Evolutionary conservation across 2,888 invertebrate species (phyloP).

Genomic region (Leuctra nigra): DNA sequence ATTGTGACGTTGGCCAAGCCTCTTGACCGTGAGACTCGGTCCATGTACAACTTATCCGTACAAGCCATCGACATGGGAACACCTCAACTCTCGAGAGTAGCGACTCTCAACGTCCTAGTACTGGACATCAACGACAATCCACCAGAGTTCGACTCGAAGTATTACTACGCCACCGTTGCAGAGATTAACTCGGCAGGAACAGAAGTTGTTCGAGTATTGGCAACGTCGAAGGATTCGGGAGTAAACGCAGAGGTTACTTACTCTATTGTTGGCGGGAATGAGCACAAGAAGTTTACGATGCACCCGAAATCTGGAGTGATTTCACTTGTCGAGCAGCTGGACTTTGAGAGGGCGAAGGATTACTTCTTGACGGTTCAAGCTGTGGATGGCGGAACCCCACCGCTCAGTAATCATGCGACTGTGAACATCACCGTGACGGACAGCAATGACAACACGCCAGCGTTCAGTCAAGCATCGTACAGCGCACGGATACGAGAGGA

Average conservation of each 20-base stretch:
- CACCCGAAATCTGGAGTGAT: constrained; percentile 69
- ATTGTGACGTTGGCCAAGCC: constrained; percentile 76
- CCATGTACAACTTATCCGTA: constrained; percentile 76
- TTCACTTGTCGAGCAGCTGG: constrained; percentile 68
- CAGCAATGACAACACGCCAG: constrained; percentile 82
- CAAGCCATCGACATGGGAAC: constrained; percentile 77
- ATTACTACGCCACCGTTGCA: constrained; percentile 68
- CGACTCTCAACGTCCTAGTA: constrained; percentile 69
- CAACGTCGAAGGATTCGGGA: constrained; percentile 89
- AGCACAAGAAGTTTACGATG: constrained; percentile 76
- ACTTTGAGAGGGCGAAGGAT: constrained; percentile 79
- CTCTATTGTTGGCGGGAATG: constrained; percentile 81
- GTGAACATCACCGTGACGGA: constrained; percentile 80
- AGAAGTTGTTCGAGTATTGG: constrained; percentile 75
- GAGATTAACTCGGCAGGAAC: constrained; percentile 74
- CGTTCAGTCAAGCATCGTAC: constrained; percentile 71
- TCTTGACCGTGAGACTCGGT: constrained; percentile 80
- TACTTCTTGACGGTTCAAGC: constrained; percentile 88
- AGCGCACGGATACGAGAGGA: constrained; percentile 73
- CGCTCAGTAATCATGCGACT: constrained; percentile 80
- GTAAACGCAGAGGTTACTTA: constrained; percentile 89
- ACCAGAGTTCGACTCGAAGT: constrained; percentile 80
- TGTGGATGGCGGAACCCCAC: constrained; percentile 81
- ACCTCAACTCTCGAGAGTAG: constrained; percentile 61
- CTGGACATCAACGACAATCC: constrained; percentile 95